A percentile compares a stretch with the other conserved stretches of the same genome.
Conservation (phyloP, 1,140 invertebrate species). For the Vanessa tameamea region DNA sequence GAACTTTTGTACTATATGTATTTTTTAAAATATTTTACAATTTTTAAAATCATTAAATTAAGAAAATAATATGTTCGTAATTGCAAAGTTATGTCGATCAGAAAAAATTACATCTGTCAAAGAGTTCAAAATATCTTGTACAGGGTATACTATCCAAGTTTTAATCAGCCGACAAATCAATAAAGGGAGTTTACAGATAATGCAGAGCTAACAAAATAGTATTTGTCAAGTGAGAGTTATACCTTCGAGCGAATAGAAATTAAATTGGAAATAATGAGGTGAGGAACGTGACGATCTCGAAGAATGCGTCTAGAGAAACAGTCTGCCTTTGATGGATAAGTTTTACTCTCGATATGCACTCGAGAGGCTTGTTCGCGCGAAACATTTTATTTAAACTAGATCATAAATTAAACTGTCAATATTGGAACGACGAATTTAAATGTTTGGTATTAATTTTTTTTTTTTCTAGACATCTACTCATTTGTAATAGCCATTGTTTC, state of each 20-base stretch:
- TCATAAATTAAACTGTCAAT: neutral
- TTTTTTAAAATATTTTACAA: too few species aligned
- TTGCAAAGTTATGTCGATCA: too few species aligned
- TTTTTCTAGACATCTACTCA: too few species aligned
- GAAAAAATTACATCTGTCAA: too few species aligned
- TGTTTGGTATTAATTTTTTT: too few species aligned
- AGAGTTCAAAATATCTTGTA: too few species aligned
- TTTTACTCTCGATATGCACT: neutral
- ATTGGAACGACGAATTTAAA: neutral
- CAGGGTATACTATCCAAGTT: too few species aligned
- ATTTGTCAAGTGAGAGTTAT: constrained; percentile 17
- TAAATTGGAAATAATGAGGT: constrained; percentile 19
- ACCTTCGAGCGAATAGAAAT: constrained; percentile 15
- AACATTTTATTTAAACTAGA: neutral
- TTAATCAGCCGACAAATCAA: neutral
- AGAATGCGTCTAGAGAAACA: constrained; percentile 10
- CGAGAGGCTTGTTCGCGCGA: neutral
- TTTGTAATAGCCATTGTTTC: too few species aligned
- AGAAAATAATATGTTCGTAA: too few species aligned
- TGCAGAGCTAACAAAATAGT: neutral
- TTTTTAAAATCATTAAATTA: too few species aligned
- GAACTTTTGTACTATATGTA: too few species aligned
- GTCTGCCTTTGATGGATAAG: constrained; percentile 9
- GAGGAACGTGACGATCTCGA: constrained; percentile 10
- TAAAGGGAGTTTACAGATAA: neutral